Percentiles rank a stretch among this genome's conserved stretches.
Conservation (phyloP, 2,113 vertebrate species). For the Chionomys nivalis region DNA sequence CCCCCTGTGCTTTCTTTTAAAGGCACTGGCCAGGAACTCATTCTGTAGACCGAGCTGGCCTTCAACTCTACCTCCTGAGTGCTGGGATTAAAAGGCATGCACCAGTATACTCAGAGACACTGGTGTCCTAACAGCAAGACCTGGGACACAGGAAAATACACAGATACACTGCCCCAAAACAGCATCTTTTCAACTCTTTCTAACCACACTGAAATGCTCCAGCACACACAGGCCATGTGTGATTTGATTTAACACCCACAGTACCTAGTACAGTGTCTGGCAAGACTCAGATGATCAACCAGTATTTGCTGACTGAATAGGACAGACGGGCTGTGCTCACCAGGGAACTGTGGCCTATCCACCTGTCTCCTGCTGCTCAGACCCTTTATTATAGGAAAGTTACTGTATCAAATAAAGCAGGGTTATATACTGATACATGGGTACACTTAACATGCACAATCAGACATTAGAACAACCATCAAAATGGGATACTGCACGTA, state of each 20-base stretch:
- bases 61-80: neutral
- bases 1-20: neutral
- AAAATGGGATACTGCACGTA: conserved; percentile 63
- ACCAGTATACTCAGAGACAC: neutral
- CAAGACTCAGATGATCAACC: conserved; percentile 53
- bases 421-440: neutral
- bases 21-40: too few relatives aligned
- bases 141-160: neutral
- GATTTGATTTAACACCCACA: neutral
- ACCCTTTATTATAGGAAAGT: neutral
- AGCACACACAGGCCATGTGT: neutral
- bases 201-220: neutral
- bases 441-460: neutral
- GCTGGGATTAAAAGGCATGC: neutral
- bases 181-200: neutral
- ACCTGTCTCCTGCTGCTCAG: conserved; percentile 16
- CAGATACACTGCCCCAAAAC: neutral
- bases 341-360: neutral
- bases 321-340: neutral
- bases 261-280: conserved; percentile 54
- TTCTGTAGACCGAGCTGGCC: neutral
- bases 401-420: neutral
- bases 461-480: neutral
- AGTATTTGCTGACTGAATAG: neutral
- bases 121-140: conserved; percentile 28